Base-by-base conservation (phyloP, 2,113 vertebrate genomes). In the Xiphophorus maculatus region DNA sequence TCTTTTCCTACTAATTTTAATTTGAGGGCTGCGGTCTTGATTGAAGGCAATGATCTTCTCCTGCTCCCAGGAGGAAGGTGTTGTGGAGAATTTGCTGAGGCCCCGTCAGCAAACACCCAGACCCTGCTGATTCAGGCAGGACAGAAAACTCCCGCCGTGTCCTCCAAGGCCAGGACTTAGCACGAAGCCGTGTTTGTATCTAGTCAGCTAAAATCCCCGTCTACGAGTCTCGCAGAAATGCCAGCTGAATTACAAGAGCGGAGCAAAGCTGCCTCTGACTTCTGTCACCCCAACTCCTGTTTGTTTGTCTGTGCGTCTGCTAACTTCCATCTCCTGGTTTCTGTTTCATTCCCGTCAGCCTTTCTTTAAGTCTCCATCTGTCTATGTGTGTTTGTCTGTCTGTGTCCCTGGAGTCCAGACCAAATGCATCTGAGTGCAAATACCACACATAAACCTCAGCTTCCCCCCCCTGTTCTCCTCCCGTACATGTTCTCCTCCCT, bases 41-140 rank as follows among this genome's bases (percentile, higher is more conserved):
- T 86, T 86, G 83, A 86, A 83, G 62, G 66, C 91, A 92, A 92
- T 88, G 85, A 89, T 90, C 87, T 89, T 74, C 84, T 66, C 68
- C 65, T 22, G 66, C 76, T 89, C 83, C 86, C 83, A 75, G 64
- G 84, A 76, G 51, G 42, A 37, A 66, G 63, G 63, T 51, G 64
- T 67, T 64, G 74, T 66, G 15, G 70, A 73, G 88, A 80, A 85
- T 86, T 87, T 13, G 15, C 69, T 17, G 77, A 82, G 77, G 79
- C 74, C 37, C 74, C 72, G 88, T 93, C 93, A 94, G 90, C 92
- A 94, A 75, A 90, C 92, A 87, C 73, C 33, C 65, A 3, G 17
- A 58, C 76, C 8, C 7, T 91, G 90, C 93, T 94, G 90, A 91
- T 85, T 90, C 80, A 82, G 86, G 80, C 82, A 68, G 54, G 13